These are phyloP conservation scores for Aldrovandia affinis DNA, from an alignment of 2,797 vertebrate genomes.

Conservation along the genomic window DNA sequence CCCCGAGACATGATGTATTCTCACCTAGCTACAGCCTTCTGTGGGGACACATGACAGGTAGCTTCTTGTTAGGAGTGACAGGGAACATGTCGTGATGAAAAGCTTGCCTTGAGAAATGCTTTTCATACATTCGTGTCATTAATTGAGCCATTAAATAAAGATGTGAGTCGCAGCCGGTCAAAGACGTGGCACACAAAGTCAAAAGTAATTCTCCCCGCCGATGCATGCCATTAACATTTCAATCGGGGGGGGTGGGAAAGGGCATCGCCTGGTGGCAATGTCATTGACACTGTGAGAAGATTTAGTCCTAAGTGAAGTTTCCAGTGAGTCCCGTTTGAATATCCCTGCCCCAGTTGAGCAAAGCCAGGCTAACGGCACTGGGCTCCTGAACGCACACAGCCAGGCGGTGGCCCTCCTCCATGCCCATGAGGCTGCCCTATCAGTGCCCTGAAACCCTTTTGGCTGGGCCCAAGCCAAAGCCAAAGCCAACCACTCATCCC, in stretches of 20 bases:
- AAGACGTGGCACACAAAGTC: neutral
- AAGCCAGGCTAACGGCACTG: neutral
- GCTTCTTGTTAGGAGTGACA: constrained; percentile 39
- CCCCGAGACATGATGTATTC: constrained; percentile 31
- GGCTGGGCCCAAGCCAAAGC: neutral
- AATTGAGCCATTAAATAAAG: too few species aligned
- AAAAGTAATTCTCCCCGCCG: neutral
- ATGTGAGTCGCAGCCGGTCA: too few species aligned
- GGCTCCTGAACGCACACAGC: neutral
- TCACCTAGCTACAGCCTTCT: constrained; percentile 19
- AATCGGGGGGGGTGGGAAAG: neutral
- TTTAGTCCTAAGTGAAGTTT: too few species aligned
- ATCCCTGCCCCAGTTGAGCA: too few species aligned
- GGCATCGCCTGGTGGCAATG: neutral
- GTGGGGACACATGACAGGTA: constrained; percentile 37
- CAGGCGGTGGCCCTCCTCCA: neutral
- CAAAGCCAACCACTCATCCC: neutral
- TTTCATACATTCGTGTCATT: too few species aligned
- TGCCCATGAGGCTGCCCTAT: neutral
- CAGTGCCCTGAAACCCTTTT: neutral
- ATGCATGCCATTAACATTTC: neutral
- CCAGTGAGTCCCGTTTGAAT: too few species aligned
- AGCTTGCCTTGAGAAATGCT: neutral
- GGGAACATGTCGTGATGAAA: neutral
- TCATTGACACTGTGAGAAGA: neutral